Evolutionary conservation across 2,888 invertebrate genomes (phyloP).

Genomic region (Autographa gamma): DNA sequence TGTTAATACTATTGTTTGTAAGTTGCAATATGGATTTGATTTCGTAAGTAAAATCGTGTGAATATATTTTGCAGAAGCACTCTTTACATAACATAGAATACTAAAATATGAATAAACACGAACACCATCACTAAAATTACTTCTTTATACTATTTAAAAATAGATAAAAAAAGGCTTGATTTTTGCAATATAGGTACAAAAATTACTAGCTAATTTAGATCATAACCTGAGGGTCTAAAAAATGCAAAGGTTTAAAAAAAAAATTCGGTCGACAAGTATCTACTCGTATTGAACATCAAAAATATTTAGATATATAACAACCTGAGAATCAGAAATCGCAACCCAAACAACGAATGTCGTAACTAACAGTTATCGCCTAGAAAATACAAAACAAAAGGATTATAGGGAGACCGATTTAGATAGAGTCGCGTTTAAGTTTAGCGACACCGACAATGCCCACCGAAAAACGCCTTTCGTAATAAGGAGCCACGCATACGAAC

Average conservation of each 20-base stretch:
- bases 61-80: background rate
- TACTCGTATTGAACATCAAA: no score
- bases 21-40: background rate
- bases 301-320: background rate
- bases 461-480: constrained; percentile 57
- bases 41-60: background rate
- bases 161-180: no score
- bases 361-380: constrained; percentile 36
- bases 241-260: no score
- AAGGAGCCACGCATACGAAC: constrained; percentile 22
- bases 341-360: constrained; percentile 24
- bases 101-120: no score
- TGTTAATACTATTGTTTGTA: constrained; percentile 17
- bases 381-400: constrained; percentile 56
- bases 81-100: background rate
- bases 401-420: constrained; percentile 44
- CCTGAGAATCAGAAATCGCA: constrained; percentile 6
- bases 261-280: no score
- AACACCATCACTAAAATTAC: no score
- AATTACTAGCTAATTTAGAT: no score
- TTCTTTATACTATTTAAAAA: no score
- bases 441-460: constrained; percentile 48
- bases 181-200: no score
- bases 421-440: constrained; percentile 48
- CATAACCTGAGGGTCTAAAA: no score